Evolutionary conservation across 2,888 invertebrate genomes (phyloP).

Genomic region (Cheilosia vernalis): DNA sequence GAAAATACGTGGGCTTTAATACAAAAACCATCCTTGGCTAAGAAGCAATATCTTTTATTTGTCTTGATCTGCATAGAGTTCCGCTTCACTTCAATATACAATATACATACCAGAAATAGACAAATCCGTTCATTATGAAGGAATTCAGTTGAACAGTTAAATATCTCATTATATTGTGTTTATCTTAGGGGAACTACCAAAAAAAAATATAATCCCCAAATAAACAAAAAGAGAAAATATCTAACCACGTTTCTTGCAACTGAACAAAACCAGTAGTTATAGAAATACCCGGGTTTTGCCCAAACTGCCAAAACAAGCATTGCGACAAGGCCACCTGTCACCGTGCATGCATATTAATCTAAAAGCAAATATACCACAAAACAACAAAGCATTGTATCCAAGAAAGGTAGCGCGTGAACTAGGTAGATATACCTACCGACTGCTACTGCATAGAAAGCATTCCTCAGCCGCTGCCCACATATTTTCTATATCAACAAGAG

Average conservation of each 20-base stretch:
- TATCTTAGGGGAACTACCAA: conserved; percentile 26
- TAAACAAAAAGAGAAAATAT: background rate
- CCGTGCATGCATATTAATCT: conserved; percentile 16
- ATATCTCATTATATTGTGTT: background rate
- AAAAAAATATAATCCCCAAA: conserved; percentile 19
- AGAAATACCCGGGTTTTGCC: conserved; percentile 1
- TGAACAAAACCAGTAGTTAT: conserved; percentile 14
- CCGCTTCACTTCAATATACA: background rate
- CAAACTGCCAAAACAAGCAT: conserved; percentile 6
- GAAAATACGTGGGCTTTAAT: too few species aligned
- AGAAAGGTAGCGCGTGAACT: background rate
- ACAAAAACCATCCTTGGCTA: too few species aligned
- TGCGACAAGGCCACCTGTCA: conserved; percentile 23
- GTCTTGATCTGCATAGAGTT: background rate
- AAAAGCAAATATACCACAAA: background rate
- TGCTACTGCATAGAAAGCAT: background rate
- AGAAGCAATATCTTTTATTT: too few species aligned
- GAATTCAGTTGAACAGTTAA: background rate
- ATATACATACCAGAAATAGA: background rate
- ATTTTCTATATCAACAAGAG: background rate
- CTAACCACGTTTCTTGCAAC: conserved; percentile 6
- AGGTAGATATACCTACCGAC: background rate
- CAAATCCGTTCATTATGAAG: conserved; percentile 10
- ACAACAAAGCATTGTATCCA: conserved; percentile 1
- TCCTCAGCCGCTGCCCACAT: too few species aligned